A percentile compares a stretch with the other conserved stretches of the same genome.
Evolutionary conservation across 1,140 invertebrate species (phyloP).

Genomic region (Lordiphosa stackelbergi): DNA sequence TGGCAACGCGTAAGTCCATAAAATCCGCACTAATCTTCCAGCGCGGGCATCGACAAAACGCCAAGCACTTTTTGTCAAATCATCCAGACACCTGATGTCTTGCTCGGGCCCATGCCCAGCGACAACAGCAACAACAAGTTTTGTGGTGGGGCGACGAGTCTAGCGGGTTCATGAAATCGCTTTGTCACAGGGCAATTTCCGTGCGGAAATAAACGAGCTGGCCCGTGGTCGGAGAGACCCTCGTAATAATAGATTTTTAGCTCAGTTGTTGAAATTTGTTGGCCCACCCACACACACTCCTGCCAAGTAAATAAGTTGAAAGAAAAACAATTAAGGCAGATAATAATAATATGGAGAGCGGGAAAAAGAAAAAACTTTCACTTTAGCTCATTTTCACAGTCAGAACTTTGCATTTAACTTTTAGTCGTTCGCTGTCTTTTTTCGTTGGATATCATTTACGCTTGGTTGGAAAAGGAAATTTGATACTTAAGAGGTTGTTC

Average conservation of each 20-base stretch:
- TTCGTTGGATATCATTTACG: slow-evolving; percentile 43
- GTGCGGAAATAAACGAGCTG: slow-evolving; percentile 60
- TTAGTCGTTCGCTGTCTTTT: slow-evolving; percentile 26
- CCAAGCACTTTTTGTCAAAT: slow-evolving; percentile 73
- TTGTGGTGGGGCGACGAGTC: slow-evolving; percentile 6
- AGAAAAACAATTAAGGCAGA: slow-evolving; percentile 73
- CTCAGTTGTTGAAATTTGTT: slow-evolving; percentile 54
- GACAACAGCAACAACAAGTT: slow-evolving; percentile 8
- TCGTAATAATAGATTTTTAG: slow-evolving; percentile 68
- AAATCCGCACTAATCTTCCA: slow-evolving; percentile 71
- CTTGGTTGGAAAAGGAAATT: slow-evolving; percentile 3
- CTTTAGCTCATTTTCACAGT: slow-evolving; percentile 69
- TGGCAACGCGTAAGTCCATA: slow-evolving; percentile 66
- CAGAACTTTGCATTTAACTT: slow-evolving; percentile 74
- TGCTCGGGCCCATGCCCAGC: slow-evolving; percentile 26
- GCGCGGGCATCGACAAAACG: slow-evolving; percentile 65
- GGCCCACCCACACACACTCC: slow-evolving; percentile 6
- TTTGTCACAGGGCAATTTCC: slow-evolving; percentile 67
- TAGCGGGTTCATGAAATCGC: slow-evolving; percentile 62
- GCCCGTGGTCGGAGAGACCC: slow-evolving; percentile 2
- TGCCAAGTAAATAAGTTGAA: slow-evolving; percentile 61
- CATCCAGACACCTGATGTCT: slow-evolving; percentile 73
- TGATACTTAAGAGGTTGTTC: too few species aligned
- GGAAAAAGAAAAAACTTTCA: slow-evolving; percentile 58
- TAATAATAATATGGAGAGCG: slow-evolving; percentile 68